Percentiles rank a stretch among this genome's conserved stretches.
Conservation (phyloP, 37 sponge, comb jelly and placozoan species). For the Aplysina aerophoba region DNA sequence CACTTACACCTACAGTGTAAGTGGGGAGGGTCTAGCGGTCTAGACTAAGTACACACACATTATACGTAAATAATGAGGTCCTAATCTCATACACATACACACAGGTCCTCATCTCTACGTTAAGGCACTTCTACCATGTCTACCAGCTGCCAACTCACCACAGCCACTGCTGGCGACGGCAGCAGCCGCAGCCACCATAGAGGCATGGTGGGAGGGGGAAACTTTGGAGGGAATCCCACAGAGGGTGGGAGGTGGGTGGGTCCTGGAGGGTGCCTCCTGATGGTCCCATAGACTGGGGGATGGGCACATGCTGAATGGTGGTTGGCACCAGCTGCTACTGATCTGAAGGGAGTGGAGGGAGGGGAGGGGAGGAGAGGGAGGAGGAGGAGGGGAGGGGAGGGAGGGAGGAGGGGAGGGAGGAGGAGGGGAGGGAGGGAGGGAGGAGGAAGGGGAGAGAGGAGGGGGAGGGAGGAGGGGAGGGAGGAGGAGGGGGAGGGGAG, state of each 20-base stretch:
- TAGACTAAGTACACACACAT: too few species aligned
- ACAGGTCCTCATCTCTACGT: background rate
- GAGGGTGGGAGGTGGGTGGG: background rate
- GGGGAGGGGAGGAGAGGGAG: background rate
- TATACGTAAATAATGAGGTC: too few species aligned
- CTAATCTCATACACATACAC: slow-evolving; percentile 24
- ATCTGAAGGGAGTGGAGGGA: background rate
- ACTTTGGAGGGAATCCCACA: background rate
- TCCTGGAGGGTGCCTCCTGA: too few species aligned
- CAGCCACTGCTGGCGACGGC: background rate
- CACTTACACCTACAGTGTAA: too few species aligned
- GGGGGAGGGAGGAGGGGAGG: background rate
- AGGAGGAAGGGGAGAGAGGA: background rate
- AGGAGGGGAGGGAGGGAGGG: background rate
- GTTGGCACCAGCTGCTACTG: background rate
- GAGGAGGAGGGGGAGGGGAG: background rate
- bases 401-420: background rate
- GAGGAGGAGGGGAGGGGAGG: background rate
- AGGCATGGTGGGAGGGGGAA: background rate
- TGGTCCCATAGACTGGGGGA: too few species aligned
- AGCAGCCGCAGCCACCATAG: background rate
- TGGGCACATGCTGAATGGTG: too few species aligned
- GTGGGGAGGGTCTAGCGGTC: too few species aligned
- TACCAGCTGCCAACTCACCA: background rate
- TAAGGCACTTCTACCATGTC: background rate